These are phyloP conservation scores for Phylloscopus collybita DNA, from an alignment of 2,797 vertebrate species.

Conservation along the genomic window DNA sequence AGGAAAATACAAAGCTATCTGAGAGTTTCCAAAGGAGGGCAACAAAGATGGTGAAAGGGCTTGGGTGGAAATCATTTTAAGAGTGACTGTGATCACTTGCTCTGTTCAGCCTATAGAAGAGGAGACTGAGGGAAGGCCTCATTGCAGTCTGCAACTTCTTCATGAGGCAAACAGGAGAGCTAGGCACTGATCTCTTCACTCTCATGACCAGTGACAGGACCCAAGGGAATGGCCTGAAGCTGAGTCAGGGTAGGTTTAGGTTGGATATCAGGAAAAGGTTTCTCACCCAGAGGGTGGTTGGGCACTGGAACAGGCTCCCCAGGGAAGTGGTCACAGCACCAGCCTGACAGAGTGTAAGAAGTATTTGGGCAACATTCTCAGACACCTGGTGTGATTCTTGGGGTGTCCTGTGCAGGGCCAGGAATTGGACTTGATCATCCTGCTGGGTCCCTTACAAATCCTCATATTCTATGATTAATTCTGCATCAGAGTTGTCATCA, in stretches of 20 bases:
- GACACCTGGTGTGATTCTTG: neutral
- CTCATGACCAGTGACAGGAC: neutral
- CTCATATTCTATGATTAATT: neutral
- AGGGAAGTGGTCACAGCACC: neutral
- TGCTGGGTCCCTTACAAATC: neutral
- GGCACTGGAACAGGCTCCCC: neutral
- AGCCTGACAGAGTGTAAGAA: neutral
- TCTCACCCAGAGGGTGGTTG: neutral
- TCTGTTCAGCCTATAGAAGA: neutral
- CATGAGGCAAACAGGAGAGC: accelerated
- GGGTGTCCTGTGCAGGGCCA: neutral
- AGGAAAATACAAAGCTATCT: neutral
- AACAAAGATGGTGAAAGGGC: neutral
- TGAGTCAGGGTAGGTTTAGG: neutral
- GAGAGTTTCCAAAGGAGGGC: neutral
- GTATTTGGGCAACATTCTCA: neutral
- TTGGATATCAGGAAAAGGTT: neutral
- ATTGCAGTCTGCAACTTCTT: neutral
- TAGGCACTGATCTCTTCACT: neutral
- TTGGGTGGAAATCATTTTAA: neutral
- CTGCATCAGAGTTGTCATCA: neutral
- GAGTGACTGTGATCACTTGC: neutral
- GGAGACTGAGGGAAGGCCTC: neutral
- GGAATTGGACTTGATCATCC: neutral
- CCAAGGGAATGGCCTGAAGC: accelerated